Conservation (phyloP, 1,140 invertebrate species). For the Dolichoris vasculosae region DNA sequence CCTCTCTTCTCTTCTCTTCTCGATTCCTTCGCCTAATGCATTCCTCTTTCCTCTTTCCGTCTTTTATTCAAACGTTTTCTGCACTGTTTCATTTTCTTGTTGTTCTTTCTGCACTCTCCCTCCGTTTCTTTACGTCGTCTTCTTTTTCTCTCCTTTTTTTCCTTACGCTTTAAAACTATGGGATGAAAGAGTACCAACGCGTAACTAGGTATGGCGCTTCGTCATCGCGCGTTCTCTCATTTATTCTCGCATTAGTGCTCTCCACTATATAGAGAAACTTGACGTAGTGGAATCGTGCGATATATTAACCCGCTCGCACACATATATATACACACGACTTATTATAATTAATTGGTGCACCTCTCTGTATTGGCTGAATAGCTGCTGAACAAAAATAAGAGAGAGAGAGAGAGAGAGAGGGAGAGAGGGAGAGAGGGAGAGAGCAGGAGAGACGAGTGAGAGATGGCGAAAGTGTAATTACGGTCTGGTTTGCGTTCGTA, state of each 20-base stretch:
- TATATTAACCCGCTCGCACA: not conserved
- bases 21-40: slow-evolving; percentile 5
- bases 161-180: slow-evolving; percentile 14
- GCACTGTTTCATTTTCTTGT: slow-evolving; percentile 22
- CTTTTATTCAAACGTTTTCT: slow-evolving; percentile 13
- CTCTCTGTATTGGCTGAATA: slow-evolving; percentile 21
- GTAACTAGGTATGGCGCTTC: slow-evolving; percentile 57
- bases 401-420: slow-evolving; percentile 38
- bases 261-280: not conserved
- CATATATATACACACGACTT: slow-evolving; percentile 48
- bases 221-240: slow-evolving; percentile 59
- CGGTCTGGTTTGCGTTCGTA: not conserved
- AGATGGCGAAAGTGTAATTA: slow-evolving; percentile 33
- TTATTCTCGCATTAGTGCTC: slow-evolving; percentile 57
- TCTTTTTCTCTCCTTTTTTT: slow-evolving; percentile 24
- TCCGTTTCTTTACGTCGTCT: not conserved
- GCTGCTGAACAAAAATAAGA: slow-evolving; percentile 23
- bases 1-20: not conserved
- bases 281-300: not conserved
- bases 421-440: not conserved
- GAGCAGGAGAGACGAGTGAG: not conserved
- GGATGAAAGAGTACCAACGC: slow-evolving; percentile 50
- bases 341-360: slow-evolving; percentile 56
- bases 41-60: not conserved
- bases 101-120: slow-evolving; percentile 46